Conservation (phyloP, 2,888 invertebrate species). For the Drosophila percnosoma region DNA sequence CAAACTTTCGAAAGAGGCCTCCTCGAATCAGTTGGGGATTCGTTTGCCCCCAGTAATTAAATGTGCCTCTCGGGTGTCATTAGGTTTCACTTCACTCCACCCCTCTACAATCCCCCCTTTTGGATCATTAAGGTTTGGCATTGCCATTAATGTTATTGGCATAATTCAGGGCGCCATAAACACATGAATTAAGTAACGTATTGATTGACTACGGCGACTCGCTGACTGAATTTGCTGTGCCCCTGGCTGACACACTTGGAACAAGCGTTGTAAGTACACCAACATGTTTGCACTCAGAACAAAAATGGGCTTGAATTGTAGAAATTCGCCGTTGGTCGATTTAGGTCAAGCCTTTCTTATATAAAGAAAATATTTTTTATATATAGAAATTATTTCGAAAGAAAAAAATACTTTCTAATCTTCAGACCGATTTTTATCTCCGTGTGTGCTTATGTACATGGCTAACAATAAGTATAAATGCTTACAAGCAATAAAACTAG, state of each 20-base stretch:
- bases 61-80: slow-evolving; percentile 60
- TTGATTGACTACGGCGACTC: slow-evolving; percentile 63
- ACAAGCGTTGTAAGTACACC: slow-evolving; percentile 32
- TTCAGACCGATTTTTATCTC: background rate
- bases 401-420: background rate
- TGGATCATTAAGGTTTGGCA: slow-evolving; percentile 24
- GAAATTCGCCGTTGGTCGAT: background rate
- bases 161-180: slow-evolving; percentile 58
- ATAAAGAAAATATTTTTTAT: background rate
- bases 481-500: slow-evolving; percentile 77
- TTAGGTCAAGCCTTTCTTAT: background rate
- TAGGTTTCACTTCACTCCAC: slow-evolving; percentile 6
- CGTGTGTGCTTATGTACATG: slow-evolving; percentile 28
- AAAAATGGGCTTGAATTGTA: background rate
- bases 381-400: background rate
- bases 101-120: background rate
- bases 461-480: slow-evolving; percentile 70
- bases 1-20: slow-evolving; percentile 48
- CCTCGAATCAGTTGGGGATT: slow-evolving; percentile 15
- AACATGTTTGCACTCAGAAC: slow-evolving; percentile 8
- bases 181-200: slow-evolving; percentile 63
- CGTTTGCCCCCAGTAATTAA: slow-evolving; percentile 44
- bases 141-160: slow-evolving; percentile 60
- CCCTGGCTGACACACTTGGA: slow-evolving; percentile 11
- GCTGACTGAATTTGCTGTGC: slow-evolving; percentile 35